A percentile compares a stretch with the other conserved stretches of the same genome.
phyloP scores from a whole-genome alignment of 2,888 invertebrate species.

The Trachelus iudaicus region DNA sequence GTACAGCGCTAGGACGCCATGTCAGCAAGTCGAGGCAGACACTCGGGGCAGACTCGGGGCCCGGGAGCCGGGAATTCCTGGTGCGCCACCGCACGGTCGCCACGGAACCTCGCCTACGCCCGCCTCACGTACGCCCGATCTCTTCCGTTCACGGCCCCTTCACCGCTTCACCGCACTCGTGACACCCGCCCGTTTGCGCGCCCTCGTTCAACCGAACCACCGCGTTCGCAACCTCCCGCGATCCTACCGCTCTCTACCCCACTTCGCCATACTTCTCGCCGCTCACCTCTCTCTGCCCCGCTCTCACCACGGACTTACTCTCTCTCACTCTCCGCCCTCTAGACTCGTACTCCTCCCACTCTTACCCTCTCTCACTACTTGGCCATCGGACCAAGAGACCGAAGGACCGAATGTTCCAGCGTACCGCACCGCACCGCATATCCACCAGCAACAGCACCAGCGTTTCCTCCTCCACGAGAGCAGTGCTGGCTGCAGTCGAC shows the following conservation, averaged over 20 bases:
- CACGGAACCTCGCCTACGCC: slow-evolving; percentile 60
- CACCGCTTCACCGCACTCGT: slow-evolving; percentile 43
- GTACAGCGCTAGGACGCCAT: slow-evolving; percentile 62
- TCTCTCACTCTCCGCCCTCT: slow-evolving; percentile 19
- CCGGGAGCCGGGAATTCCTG: slow-evolving; percentile 42
- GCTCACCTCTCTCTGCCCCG: slow-evolving; percentile 25
- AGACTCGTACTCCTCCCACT: slow-evolving; percentile 21
- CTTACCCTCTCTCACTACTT: slow-evolving; percentile 8
- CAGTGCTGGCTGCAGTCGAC: no score
- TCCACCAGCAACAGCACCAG: slow-evolving; percentile 21
- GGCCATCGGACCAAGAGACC: not conserved
- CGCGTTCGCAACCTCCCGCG: slow-evolving; percentile 41
- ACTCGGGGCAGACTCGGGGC: slow-evolving; percentile 20
- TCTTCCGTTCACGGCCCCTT: slow-evolving; percentile 50
- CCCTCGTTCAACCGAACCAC: slow-evolving; percentile 57
- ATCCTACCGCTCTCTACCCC: slow-evolving; percentile 40
- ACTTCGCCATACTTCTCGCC: slow-evolving; percentile 20
- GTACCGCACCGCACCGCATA: no score
- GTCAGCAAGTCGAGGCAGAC: slow-evolving; percentile 57
- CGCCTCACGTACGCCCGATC: slow-evolving; percentile 40
- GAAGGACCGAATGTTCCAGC: no score
- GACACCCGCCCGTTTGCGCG: slow-evolving; percentile 48
- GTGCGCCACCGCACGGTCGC: slow-evolving; percentile 57
- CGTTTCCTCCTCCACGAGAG: no score
- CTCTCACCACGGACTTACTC: slow-evolving; percentile 15